Percentiles rank a stretch among this genome's conserved stretches.
Evolutionary conservation across 1,140 invertebrate species (phyloP).

Genomic region (Saxidomus purpurata): DNA sequence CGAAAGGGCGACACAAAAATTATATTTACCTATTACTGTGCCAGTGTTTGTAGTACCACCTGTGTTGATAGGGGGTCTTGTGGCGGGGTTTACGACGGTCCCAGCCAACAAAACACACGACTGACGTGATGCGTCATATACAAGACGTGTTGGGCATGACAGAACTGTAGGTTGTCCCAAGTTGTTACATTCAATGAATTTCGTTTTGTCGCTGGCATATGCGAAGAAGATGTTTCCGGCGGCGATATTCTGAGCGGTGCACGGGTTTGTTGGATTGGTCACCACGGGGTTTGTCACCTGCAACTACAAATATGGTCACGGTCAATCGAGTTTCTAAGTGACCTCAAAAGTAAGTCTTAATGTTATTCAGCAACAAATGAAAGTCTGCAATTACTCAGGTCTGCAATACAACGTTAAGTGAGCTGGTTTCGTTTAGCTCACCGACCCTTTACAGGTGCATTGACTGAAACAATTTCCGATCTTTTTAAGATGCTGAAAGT

Average conservation of each 20-base stretch:
- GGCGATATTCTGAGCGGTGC: constrained; percentile 62
- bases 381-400: neutral
- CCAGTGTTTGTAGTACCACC: constrained; percentile 35
- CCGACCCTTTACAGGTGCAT: no score
- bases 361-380: neutral
- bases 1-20: no score
- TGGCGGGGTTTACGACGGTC: neutral
- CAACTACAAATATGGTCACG: no score
- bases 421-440: no score
- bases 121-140: constrained; percentile 11
- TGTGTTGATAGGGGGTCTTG: neutral
- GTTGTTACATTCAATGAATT: constrained; percentile 71
- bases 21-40: constrained; percentile 3
- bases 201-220: constrained; percentile 65
- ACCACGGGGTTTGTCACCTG: constrained; percentile 5
- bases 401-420: no score
- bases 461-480: no score
- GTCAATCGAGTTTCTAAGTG: neutral
- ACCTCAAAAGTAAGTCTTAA: neutral
- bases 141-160: constrained; percentile 55
- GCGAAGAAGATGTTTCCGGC: constrained; percentile 69
- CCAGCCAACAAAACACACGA: constrained; percentile 39
- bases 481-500: no score
- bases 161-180: constrained; percentile 52
- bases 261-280: constrained; percentile 50